phyloP scores from a whole-genome alignment of 2,113 vertebrate species.

The Paracanthobrama guichenoti region DNA sequence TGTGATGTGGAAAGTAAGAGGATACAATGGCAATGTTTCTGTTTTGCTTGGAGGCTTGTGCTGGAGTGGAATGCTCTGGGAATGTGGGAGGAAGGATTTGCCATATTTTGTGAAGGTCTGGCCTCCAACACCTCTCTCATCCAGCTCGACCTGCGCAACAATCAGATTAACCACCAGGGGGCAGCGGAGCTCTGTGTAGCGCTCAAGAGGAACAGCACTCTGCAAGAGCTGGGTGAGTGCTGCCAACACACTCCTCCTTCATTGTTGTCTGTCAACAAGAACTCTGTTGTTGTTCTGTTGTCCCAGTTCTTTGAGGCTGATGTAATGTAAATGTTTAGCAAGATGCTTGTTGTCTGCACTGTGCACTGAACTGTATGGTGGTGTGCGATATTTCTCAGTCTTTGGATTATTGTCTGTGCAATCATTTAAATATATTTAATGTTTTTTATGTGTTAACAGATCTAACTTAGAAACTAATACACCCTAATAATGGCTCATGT shows the following conservation, averaged over 20 bases:
- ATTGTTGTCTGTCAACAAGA: background rate
- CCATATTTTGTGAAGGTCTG: constrained; percentile 86
- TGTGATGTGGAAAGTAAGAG: no score
- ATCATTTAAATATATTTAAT: background rate
- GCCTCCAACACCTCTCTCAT: constrained; percentile 75
- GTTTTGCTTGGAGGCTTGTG: constrained; percentile 75
- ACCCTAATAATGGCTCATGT: no score
- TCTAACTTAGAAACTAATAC: no score
- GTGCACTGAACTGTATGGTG: background rate
- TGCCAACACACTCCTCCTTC: background rate
- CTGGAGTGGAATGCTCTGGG: constrained; percentile 95
- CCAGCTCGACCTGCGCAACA: constrained; percentile 90
- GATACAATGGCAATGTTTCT: background rate
- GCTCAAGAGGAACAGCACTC: constrained; percentile 76
- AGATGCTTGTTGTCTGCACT: background rate
- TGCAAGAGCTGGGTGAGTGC: constrained; percentile 87
- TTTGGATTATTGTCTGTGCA: background rate
- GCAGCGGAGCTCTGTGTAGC: constrained; percentile 82
- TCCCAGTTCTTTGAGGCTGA: constrained; percentile 4
- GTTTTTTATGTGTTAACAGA: no score
- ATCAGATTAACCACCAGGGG: constrained; percentile 92
- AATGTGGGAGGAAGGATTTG: constrained; percentile 86
- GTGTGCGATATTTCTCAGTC: background rate
- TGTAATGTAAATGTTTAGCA: background rate
- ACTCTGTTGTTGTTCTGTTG: background rate